Base-by-base conservation (phyloP, 1,140 invertebrate genomes). In the Drosophila elegans region DNA sequence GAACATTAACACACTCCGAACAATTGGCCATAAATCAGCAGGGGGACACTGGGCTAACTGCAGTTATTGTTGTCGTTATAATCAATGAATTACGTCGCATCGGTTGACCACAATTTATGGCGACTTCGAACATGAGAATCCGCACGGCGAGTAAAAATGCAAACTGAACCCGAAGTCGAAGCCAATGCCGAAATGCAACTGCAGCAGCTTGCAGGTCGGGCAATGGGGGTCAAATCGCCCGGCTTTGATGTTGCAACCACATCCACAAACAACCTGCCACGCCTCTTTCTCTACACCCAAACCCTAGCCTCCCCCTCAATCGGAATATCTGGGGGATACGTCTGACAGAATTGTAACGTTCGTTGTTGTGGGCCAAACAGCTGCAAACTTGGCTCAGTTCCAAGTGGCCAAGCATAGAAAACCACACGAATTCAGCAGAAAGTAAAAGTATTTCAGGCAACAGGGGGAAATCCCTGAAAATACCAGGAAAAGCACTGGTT, bases 51-150 rank as follows among this genome's bases (percentile, higher is more conserved):
- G 59, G 32, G 45, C 53, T 59, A 61, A 73, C 55, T 74, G 73
- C 84, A 77, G 85, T 84, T 88, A 89, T 84, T 89, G 84, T 84
- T 78, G 84, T 88, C 84, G 84, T 89, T 88, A 88, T 88, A 89
- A 83, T 89, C 84, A 88, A 89, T 88, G 84, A 89, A 89, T 88
- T 84, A 88, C 84, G 80, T 89, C 73, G 80, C 84, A 89, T 88
- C 84, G 84, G 84, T 80, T 88, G 84, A 89, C 84, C 84, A 88
- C 80, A 88, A 88, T 84, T 88, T 88, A 88, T 88, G 74, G 85
- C 77, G 73, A 88, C 78, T 88, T 55, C 73, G 72, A 88, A 88
- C 84, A 88, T 88, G 84, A 89, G 84, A 88, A 89, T 88, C 80
- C 77, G 62, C 82, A 71, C 76, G 67, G 63, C 71, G 78, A 68